phyloP scores from a whole-genome alignment of 2,888 invertebrate genomes.

The Rhodophaea formosa region DNA sequence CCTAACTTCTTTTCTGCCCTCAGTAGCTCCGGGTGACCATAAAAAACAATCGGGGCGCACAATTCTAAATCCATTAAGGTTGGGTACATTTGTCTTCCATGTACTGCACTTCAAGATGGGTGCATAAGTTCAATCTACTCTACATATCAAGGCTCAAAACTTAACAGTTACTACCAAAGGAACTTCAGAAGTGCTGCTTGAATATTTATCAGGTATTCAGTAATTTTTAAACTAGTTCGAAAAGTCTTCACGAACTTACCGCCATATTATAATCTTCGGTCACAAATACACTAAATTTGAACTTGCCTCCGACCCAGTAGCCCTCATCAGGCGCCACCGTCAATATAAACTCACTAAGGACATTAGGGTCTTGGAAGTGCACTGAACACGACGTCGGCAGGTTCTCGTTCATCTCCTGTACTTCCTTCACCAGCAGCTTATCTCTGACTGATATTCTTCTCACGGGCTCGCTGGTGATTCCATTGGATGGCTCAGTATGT shows the following conservation, averaged over 20 bases:
- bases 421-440: conserved; percentile 90
- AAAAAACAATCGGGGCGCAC: too few relatives aligned
- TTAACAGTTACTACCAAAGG: too few relatives aligned
- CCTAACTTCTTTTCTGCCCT: too few relatives aligned
- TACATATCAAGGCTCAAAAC: too few relatives aligned
- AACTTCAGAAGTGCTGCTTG: too few relatives aligned
- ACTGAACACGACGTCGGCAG: conserved; percentile 90
- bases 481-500: conserved; percentile 65
- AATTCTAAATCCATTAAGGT: too few relatives aligned
- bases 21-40: too few relatives aligned
- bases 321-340: conserved; percentile 92
- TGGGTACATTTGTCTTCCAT: too few relatives aligned
- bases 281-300: conserved; percentile 91
- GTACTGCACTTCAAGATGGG: too few relatives aligned
- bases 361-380: conserved; percentile 90
- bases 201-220: neutral
- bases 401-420: conserved; percentile 92
- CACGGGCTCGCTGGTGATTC: conserved; percentile 57
- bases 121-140: too few relatives aligned
- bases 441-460: conserved; percentile 89
- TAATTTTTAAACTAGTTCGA: neutral
- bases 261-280: conserved; percentile 98
- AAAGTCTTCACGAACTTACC: conserved; percentile 82
- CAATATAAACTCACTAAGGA: conserved; percentile 89
- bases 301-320: conserved; percentile 93